Evolutionary conservation across 1,140 invertebrate species (phyloP).

Genomic region (Chelonus insularis): DNA sequence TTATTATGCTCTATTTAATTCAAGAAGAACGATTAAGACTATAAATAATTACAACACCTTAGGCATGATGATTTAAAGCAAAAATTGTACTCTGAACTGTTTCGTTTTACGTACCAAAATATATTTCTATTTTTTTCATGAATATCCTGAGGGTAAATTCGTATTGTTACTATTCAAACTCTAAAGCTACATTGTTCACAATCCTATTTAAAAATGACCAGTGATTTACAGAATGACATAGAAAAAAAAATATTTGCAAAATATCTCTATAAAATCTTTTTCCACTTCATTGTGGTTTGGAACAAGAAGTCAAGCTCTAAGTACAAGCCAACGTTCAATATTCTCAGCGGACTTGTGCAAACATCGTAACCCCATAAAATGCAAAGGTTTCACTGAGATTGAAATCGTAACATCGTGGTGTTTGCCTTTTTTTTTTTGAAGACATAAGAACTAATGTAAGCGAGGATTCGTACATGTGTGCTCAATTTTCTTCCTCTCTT

Average conservation of each 20-base stretch:
- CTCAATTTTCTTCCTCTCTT: conserved; percentile 4
- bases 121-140: background rate
- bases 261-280: background rate
- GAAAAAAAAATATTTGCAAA: background rate
- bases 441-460: conserved; percentile 18
- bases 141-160: conserved; percentile 7
- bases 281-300: background rate
- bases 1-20: no score
- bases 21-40: background rate
- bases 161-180: conserved; percentile 1
- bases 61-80: conserved; percentile 8
- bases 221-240: background rate
- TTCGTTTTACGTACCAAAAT: background rate
- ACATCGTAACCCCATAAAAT: conserved; percentile 37
- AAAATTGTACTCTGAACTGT: conserved; percentile 1
- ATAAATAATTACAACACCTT: conserved; percentile 15
- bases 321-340: conserved; percentile 11
- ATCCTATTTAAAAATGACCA: background rate
- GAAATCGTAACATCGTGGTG: conserved; percentile 36
- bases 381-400: conserved; percentile 36
- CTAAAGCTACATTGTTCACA: background rate
- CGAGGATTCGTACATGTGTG: conserved; percentile 14
- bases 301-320: conserved; percentile 2
- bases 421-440: conserved; percentile 7
- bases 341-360: conserved; percentile 10